Evolutionary conservation across 2,113 vertebrate genomes (phyloP).

Genomic region (Plectropomus leopardus): DNA sequence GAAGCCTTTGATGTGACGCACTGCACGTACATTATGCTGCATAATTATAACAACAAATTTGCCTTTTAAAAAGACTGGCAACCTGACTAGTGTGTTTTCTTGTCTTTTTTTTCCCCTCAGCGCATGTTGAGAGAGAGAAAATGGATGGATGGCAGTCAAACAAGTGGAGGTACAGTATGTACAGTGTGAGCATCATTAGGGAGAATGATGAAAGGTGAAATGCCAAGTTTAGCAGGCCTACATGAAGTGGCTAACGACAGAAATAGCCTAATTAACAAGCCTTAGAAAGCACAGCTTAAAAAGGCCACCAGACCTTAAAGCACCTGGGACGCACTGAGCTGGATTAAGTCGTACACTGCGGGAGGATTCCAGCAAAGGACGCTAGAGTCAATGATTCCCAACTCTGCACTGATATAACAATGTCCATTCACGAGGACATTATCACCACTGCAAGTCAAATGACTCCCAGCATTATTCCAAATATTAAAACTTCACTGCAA

Average conservation of each 20-base stretch:
- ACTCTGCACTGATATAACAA: neutral
- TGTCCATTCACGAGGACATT: constrained; percentile 46
- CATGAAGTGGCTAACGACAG: constrained; percentile 69
- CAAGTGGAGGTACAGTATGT: constrained; percentile 8
- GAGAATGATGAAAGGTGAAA: constrained; percentile 55
- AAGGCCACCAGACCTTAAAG: constrained; percentile 78
- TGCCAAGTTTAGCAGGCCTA: constrained; percentile 74
- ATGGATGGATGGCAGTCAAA: neutral
- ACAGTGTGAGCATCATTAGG: neutral
- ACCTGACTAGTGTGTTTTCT: neutral
- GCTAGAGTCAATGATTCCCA: constrained; percentile 52
- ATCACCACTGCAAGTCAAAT: constrained; percentile 3
- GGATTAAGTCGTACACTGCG: constrained; percentile 76
- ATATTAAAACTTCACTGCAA: neutral
- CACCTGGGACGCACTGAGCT: constrained; percentile 79
- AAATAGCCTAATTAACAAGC: constrained; percentile 86
- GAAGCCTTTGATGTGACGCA: constrained; percentile 64
- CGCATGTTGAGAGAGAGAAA: neutral
- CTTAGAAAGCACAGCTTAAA: constrained; percentile 84
- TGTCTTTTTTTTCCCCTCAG: neutral
- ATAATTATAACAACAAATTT: constrained; percentile 31
- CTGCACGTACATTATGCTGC: constrained; percentile 25
- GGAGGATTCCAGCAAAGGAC: constrained; percentile 60
- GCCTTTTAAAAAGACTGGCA: constrained; percentile 24
- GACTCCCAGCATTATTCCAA: neutral